Evolutionary conservation across 2,113 vertebrate genomes (phyloP), one percentile per base, ranked within the genome.

Genomic region (Oenanthe melanoleuca): DNA sequence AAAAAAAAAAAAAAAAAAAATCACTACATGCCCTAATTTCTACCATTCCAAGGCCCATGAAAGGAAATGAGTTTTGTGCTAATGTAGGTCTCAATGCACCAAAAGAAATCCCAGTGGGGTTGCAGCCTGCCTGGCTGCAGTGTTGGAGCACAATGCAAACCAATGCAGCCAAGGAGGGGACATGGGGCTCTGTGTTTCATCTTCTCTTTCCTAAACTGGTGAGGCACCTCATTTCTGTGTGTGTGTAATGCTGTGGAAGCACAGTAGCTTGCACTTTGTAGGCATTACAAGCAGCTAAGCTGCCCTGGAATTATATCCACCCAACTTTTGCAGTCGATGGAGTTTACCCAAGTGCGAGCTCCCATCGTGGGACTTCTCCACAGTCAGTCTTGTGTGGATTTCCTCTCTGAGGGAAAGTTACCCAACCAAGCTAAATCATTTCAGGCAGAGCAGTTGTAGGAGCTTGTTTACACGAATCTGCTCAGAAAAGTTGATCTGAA

Each of bases 401-500:
- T 65, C 34, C 18, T 24, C 80, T 63, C 33, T 14, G 69, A 86
- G 52, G 44, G 16, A 84, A 92, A 93, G 65, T 33, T 55, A 60
- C 24, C 69, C 65, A 81, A 79, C 57, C 87, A 67, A 71, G 34
- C 8, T 60, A 50, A 95, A 95, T 10, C 26, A 82, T 72, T 93
- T 82, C 85, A 82, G 71, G 66, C 71, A 71, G 69, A 86, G 44
- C 26, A 69, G 44, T 86, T 69, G 57, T 81, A 72, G 70, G 31
- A 91, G 44, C 73, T 92, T 77, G 75, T 88, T 95, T 94, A 82
- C 71, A 63, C 0, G 47, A 74, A 80, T 50, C 71, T 74, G n/a
- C 67, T 88, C 60, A 52, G 90, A 94, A 95, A 95, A 90, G 95
- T 90, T 95, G 86, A 96, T 94, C 83, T 74, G 69, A 89, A 94